Conservation (phyloP, 2,797 vertebrate species). For the Helicolenus hilgendorfi region DNA sequence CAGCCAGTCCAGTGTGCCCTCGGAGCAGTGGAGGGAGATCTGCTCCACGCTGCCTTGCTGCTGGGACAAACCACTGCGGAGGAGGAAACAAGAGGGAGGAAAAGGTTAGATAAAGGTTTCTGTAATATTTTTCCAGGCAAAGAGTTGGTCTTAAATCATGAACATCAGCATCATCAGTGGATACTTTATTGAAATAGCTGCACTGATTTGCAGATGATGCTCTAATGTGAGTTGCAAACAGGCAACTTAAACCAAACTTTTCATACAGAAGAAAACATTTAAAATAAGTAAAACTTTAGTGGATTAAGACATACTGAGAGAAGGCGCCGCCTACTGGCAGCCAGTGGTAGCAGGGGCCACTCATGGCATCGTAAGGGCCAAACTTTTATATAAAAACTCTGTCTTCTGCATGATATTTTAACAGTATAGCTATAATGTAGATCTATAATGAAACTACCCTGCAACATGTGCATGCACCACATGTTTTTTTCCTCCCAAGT, state of each 20-base stretch:
- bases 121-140: neutral
- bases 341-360: neutral
- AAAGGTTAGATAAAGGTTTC: constrained; percentile 8
- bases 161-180: neutral
- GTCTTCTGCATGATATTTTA: neutral
- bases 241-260: neutral
- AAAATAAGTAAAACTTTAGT: neutral
- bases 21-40: constrained; percentile 93
- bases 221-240: neutral
- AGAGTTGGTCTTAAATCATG: neutral
- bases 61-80: constrained; percentile 93
- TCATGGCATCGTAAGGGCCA: neutral
- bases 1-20: constrained; percentile 94
- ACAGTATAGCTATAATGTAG: rapidly evolving
- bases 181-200: neutral
- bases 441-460: neutral
- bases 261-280: neutral
- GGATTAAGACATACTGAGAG: neutral
- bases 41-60: constrained; percentile 94
- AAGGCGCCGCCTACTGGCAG: constrained; percentile 64
- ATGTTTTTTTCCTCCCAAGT: neutral
- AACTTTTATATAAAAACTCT: neutral
- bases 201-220: neutral
- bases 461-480: neutral
- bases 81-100: neutral